A percentile compares a stretch with the other conserved stretches of the same genome.
These are phyloP conservation scores for Centruroides vittatus DNA, from an alignment of 1,140 invertebrate genomes.

Conservation along the genomic window DNA sequence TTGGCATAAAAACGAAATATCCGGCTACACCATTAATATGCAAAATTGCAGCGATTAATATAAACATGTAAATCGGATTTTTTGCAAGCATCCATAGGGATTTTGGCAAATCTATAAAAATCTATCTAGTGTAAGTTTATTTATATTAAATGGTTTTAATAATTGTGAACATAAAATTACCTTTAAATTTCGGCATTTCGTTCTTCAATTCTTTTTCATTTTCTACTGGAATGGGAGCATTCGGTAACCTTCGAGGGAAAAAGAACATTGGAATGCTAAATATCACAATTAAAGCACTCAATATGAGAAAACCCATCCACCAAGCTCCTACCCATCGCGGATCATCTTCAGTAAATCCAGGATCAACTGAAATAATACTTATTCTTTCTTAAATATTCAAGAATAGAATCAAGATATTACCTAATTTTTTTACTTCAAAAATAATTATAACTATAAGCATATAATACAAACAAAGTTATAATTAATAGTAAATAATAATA, in stretches of 20 bases:
- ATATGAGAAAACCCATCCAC: conserved; percentile 37
- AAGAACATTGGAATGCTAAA: conserved; percentile 18
- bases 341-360: conserved; percentile 21
- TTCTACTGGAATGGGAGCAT: background rate
- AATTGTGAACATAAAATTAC: too few relatives aligned
- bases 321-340: conserved; percentile 33
- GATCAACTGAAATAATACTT: conserved; percentile 11
- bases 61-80: conserved; percentile 50
- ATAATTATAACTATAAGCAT: too few relatives aligned
- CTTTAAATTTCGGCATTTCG: too few relatives aligned
- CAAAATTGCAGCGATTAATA: conserved; percentile 48
- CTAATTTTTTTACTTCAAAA: too few relatives aligned
- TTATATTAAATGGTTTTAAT: too few relatives aligned
- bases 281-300: conserved; percentile 16
- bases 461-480: too few relatives aligned
- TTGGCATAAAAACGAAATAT: conserved; percentile 58
- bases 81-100: conserved; percentile 44
- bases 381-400: too few relatives aligned
- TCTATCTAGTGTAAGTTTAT: too few relatives aligned
- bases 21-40: conserved; percentile 55
- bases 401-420: too few relatives aligned
- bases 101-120: conserved; percentile 22
- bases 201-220: too few relatives aligned
- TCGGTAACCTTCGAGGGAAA: conserved; percentile 13
- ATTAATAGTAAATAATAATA: too few relatives aligned